phyloP scores from a whole-genome alignment of 2,113 vertebrate genomes.

The Xenopus laevis region DNA sequence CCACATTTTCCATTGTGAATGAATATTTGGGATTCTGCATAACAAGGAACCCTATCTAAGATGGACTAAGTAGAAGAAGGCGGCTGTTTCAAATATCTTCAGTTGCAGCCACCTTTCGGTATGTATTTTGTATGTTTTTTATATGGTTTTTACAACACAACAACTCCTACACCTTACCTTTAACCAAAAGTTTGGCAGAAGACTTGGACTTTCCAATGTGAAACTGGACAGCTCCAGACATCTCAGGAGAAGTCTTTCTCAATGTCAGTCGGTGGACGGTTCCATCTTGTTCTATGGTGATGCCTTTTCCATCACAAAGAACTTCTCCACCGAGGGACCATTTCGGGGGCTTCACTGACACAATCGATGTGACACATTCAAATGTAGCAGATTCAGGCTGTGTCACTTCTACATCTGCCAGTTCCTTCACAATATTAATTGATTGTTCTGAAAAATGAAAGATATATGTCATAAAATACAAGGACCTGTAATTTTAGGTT shows the following conservation, averaged over 20 bases:
- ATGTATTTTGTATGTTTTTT: no score
- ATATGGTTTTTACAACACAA: no score
- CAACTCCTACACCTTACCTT: slow-evolving; percentile 64
- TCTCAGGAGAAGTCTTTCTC: slow-evolving; percentile 78
- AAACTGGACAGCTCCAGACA: slow-evolving; percentile 87
- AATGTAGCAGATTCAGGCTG: slow-evolving; percentile 84
- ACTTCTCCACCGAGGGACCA: slow-evolving; percentile 78
- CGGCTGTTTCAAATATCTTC: no score
- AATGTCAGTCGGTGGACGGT: slow-evolving; percentile 80
- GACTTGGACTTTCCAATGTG: slow-evolving; percentile 95
- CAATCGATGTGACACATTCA: slow-evolving; percentile 85
- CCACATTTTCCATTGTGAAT: no score
- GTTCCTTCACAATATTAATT: slow-evolving; percentile 81
- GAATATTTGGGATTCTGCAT: no score
- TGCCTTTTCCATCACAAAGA: slow-evolving; percentile 69
- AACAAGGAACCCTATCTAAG: no score
- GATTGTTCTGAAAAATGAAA: slow-evolving; percentile 75
- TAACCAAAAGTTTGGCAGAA: slow-evolving; percentile 79
- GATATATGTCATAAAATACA: no score
- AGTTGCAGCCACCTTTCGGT: no score
- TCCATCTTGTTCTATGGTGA: slow-evolving; percentile 84
- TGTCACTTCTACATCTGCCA: slow-evolving; percentile 83
- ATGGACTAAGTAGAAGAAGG: no score
- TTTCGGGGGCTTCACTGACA: slow-evolving; percentile 80
- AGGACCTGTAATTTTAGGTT: no score